Base-by-base conservation (phyloP, 2,113 vertebrate species). In the Sinocyclocheilus rhinocerous region DNA sequence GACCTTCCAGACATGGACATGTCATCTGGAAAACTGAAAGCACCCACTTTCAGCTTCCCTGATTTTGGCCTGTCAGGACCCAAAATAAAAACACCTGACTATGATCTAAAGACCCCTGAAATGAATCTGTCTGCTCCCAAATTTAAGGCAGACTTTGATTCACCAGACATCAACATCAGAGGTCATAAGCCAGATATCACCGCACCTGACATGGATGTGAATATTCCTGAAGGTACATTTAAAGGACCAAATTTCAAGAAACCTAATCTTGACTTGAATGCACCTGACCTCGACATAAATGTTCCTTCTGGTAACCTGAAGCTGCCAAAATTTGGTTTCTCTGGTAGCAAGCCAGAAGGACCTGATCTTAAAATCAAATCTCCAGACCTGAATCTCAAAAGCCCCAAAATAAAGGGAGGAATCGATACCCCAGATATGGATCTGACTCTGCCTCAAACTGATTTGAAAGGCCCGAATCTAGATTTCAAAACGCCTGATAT, bases 331-430 rank as follows among this genome's bases (percentile, higher is more conserved):
- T 86, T 92, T 12, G 83, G 82, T 22, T n/a, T 92, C 6, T 89
- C 90, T 81, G 86, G 88, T 0, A 87, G 65, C 11, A 29, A 84
- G 9, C 88, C 89, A 55, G 90, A 92, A 81, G 90, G 85, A 61
- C 89, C 91, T 39, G 87, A 90, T 69, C 0, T 91, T 0, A 88
- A 90, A 70, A 0, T 92, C 2, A 91, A 91, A 0, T 70, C 89
- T 1, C 91, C 91, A 78, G 85, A 90, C 82, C 8, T 88, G 0
- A 90, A 20, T 73, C 45, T 81, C 3, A 91, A 91, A 83, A 77
- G 69, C 8, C 92, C 93, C 83, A 90, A 90, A 24, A 29, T 94
- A 4, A 93, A 92, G 73, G 89, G 92, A 76, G 91, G 85, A 15
- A 39, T 93, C 26, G 48, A 88, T 81, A 61, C 55, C 0, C 92